Evolutionary conservation across 1,140 invertebrate species (phyloP), one percentile per base, ranked within the genome.

Genomic region (Papilio dardanus): DNA sequence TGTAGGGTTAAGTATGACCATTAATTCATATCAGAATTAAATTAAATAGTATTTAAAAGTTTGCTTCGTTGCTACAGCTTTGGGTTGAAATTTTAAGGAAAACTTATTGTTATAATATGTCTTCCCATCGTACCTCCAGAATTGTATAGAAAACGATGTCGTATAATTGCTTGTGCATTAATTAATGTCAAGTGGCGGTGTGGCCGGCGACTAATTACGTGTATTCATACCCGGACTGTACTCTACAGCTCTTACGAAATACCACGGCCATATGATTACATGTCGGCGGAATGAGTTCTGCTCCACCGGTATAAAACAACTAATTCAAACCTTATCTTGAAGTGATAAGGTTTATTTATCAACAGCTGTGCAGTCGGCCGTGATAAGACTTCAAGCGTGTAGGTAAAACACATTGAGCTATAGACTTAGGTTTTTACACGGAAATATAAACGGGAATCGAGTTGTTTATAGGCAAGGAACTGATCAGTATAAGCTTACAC

Each of bases 151-250:
- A 24, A 37, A 35, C 33, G 33, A 69, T 37, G 67, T 69, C 21
- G 67, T 42, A 42, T 62, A 28, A 28, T 40, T 40, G 67, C 67
- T 37, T 24, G 67, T 21, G 31, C 67, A 40, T 69, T 28, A 69
- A 69, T 69, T 69, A 35, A 69, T 37, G 33, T 69, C 67, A 69
- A 69, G 31, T 37, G 35, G 35, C 67, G 19, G 35, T 35, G 35
- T 40, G 67, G 35, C 35, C 67, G 66, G 8, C 66, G 66, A 37
- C 67, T 69, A 69, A 69, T 69, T 69, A 19, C 67, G 19, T 35
- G 33, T 35, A 40, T 69, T 42, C 21, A 69, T 40, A 69, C 10
- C n/a, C 33, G 19, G 35, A 40, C 66, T 68, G 0, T n/a, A n/a
- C n/a, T n/a, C n/a, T 35, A 33, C 16, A 24, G 66, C 66, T 37